Evolutionary conservation across 2,888 invertebrate genomes (phyloP), one percentile per base, ranked within the genome.

Genomic region (Athalia cordata): DNA sequence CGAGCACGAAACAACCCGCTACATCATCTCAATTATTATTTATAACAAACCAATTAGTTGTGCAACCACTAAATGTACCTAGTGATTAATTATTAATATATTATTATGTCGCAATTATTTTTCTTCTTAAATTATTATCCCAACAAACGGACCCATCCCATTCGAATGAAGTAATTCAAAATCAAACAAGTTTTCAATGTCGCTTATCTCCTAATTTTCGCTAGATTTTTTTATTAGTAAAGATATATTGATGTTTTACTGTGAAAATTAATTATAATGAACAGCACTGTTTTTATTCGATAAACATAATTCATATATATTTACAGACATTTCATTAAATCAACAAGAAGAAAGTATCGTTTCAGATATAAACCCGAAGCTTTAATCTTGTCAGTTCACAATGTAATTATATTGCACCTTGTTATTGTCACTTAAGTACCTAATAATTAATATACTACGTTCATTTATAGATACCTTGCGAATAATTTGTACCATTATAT

Each of bases 381-480:
- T 59, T 72, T 47, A 9, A 72, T 62, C 61, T 62, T 13, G 49
- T 62, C 11, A 52, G 61, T 70, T 70, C 43, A 77, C 61, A 77
- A 55, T 50, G 50, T 66, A 77, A 78, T 43, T 78, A 77, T 57
- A 77, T 75, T 79, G 76, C 68, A 78, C 59, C 77, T 70, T 68
- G 72, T 80, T 80, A 79, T 80, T 80, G 77, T 80, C 78, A 72
- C 67, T 79, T 77, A 80, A 80, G 70, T 79, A 81, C 76, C 65
- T 79, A 50, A 74, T 59, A n/a, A 55, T 43, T 29, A 29, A 29
- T 55, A 59, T 45, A 59, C 50, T 75, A 75, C 52, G 29, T 59
- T 47, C n/a, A 55, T 15, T 62, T 29, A 29, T 75, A 50, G 62
- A 52, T 75, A 64, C 50, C 62, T 75, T 50, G 75, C 61, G 50